phyloP scores from a whole-genome alignment of 2,888 invertebrate species.

The Chaetogeoica ovagalla region DNA sequence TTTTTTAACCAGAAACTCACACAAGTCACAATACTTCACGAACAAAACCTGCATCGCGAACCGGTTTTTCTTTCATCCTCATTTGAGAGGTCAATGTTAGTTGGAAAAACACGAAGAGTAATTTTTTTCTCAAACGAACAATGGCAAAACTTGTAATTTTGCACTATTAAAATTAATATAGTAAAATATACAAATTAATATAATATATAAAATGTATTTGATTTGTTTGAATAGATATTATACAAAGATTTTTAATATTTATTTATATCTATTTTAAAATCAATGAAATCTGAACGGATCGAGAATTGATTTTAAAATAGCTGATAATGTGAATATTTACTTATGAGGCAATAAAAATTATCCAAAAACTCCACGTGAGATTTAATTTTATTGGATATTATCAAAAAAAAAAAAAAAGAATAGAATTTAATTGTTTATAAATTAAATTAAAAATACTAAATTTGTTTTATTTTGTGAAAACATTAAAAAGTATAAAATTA shows the following conservation, averaged over 20 bases:
- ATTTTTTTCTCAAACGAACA: slow-evolving; percentile 33
- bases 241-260: too few relatives aligned
- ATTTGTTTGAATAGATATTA: neutral
- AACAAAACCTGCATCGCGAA: slow-evolving; percentile 46
- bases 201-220: neutral
- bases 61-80: slow-evolving; percentile 48
- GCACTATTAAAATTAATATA: neutral
- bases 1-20: slow-evolving; percentile 45
- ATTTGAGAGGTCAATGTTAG: slow-evolving; percentile 50
- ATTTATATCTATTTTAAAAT: too few relatives aligned
- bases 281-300: too few relatives aligned
- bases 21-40: slow-evolving; percentile 49
- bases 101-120: slow-evolving; percentile 25
- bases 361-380: too few relatives aligned
- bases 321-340: too few relatives aligned
- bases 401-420: too few relatives aligned
- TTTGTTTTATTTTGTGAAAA: neutral
- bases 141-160: slow-evolving; percentile 20
- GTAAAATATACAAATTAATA: neutral
- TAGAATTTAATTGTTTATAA: neutral
- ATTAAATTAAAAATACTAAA: neutral
- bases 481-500: too few relatives aligned
- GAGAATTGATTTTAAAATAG: too few relatives aligned
- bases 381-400: neutral
- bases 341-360: neutral